Percentiles rank a stretch among this genome's conserved stretches.
Conservation (phyloP, 1,140 invertebrate species). For the Rhyacophila brunnea region DNA sequence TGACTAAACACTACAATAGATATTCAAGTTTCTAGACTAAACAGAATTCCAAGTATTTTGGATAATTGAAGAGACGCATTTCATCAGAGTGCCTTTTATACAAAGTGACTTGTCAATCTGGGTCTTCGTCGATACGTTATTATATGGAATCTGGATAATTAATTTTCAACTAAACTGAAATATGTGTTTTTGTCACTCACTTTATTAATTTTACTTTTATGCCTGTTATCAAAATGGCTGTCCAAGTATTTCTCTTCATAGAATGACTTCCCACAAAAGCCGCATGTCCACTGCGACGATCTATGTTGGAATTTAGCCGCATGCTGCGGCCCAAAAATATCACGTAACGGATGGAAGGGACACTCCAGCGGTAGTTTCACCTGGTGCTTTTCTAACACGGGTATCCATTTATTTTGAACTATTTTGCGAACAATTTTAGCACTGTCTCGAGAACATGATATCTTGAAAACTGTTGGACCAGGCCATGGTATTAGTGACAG, state of each 20-base stretch:
- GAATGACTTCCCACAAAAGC: slow-evolving; percentile 90
- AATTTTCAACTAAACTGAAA: slow-evolving; percentile 5
- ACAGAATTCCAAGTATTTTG: no score
- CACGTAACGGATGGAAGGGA: slow-evolving; percentile 82
- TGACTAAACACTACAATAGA: no score
- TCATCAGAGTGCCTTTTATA: no score
- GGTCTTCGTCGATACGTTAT: no score
- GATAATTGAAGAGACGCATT: no score
- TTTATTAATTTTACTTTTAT: slow-evolving; percentile 81
- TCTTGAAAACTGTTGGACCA: slow-evolving; percentile 79
- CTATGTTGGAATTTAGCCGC: slow-evolving; percentile 76
- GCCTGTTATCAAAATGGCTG: slow-evolving; percentile 86
- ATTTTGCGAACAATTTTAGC: slow-evolving; percentile 85
- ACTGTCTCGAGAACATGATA: slow-evolving; percentile 84
- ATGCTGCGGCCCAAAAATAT: slow-evolving; percentile 84
- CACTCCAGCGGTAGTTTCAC: slow-evolving; percentile 80
- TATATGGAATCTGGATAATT: no score
- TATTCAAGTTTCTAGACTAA: no score
- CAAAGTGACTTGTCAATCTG: no score
- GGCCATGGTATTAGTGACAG: slow-evolving; percentile 84
- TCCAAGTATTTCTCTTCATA: slow-evolving; percentile 86
- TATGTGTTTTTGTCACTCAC: slow-evolving; percentile 48
- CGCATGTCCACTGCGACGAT: slow-evolving; percentile 86
- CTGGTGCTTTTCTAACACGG: slow-evolving; percentile 82
- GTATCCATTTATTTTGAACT: slow-evolving; percentile 87